Percentiles rank a stretch among this genome's conserved stretches.
These are phyloP conservation scores for Alviniconcha strummeri DNA, from an alignment of 2,888 invertebrate species.

Conservation along the genomic window DNA sequence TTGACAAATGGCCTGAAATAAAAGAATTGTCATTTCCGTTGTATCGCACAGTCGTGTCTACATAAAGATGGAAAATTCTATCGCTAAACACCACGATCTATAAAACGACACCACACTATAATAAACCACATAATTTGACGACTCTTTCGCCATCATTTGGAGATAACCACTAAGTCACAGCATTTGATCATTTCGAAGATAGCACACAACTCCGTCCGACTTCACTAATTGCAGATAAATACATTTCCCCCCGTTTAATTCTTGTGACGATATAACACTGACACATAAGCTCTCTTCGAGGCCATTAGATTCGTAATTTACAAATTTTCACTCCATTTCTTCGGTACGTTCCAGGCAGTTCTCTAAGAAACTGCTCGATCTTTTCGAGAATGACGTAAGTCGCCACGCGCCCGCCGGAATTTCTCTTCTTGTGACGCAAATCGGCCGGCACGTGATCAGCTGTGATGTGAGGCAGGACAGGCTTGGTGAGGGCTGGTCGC, in stretches of 20 bases:
- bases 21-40: background rate
- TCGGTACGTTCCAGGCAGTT: background rate
- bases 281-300: too few relatives aligned
- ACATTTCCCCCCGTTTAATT: too few relatives aligned
- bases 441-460: background rate
- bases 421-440: conserved; percentile 6
- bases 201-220: too few relatives aligned
- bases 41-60: background rate
- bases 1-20: background rate
- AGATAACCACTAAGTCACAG: too few relatives aligned
- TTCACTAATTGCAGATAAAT: too few relatives aligned
- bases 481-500: background rate
- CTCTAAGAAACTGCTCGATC: background rate
- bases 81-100: too few relatives aligned
- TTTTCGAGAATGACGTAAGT: conserved; percentile 17
- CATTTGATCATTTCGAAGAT: too few relatives aligned
- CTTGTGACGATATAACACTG: too few relatives aligned
- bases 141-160: too few relatives aligned
- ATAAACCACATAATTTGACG: too few relatives aligned
- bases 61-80: too few relatives aligned
- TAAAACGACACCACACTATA: too few relatives aligned
- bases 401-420: background rate
- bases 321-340: background rate
- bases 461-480: background rate
- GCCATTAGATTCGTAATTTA: background rate